phyloP scores from a whole-genome alignment of 2,113 vertebrate genomes.

The Sander vitreus region DNA sequence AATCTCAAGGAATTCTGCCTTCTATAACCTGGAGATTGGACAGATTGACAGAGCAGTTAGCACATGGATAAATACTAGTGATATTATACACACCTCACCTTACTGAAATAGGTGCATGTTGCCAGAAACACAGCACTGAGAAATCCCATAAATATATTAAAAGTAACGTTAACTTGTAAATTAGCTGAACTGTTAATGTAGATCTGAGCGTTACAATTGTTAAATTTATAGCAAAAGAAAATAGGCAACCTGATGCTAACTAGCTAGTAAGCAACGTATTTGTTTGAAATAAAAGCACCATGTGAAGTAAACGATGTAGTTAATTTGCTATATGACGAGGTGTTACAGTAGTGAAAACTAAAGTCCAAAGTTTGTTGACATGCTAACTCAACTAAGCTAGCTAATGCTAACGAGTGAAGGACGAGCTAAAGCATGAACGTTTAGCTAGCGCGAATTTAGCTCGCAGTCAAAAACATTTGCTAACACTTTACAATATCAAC shows the following conservation, averaged over 20 bases:
- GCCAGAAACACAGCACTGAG: neutral
- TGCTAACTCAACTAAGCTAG: constrained; percentile 56
- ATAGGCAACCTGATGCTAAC: neutral
- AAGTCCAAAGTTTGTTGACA: constrained; percentile 57
- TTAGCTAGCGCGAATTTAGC: neutral
- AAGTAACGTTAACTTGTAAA: neutral
- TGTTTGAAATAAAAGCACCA: neutral
- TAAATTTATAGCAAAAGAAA: neutral
- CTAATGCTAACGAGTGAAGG: constrained; percentile 62
- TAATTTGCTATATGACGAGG: neutral
- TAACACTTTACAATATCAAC: neutral
- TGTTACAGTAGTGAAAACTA: neutral
- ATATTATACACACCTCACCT: neutral
- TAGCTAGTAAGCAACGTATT: neutral
- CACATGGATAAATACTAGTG: neutral
- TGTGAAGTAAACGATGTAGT: fast-evolving
- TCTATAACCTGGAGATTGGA: constrained; percentile 11
- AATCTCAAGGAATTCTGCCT: constrained; percentile 31
- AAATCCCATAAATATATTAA: neutral
- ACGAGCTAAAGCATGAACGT: neutral
- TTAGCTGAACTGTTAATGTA: neutral
- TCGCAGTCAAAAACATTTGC: neutral
- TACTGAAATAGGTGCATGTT: no score
- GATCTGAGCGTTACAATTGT: no score
- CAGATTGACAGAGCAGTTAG: neutral